Conservation (phyloP, 2,888 invertebrate species). For the Torymus tubicola region DNA sequence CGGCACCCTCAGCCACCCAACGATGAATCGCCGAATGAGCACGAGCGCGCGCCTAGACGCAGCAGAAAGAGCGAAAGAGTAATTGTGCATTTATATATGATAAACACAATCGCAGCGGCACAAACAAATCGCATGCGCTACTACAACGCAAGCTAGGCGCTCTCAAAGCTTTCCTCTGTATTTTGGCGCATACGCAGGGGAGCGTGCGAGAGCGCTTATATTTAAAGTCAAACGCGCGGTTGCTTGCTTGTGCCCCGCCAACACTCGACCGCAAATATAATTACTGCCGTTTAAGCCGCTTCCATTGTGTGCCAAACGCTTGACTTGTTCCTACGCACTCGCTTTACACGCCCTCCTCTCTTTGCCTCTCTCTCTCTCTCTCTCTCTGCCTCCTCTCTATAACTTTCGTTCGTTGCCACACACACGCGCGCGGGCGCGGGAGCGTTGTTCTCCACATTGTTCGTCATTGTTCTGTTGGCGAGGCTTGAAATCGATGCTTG, state of each 20-base stretch:
- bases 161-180: slow-evolving; percentile 40
- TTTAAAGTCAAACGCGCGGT: slow-evolving; percentile 58
- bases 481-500: slow-evolving; percentile 29
- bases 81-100: slow-evolving; percentile 24
- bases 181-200: slow-evolving; percentile 5
- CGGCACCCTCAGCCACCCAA: no score
- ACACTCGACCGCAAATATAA: slow-evolving; percentile 74
- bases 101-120: slow-evolving; percentile 15
- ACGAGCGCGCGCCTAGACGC: no score
- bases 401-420: no score
- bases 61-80: not conserved
- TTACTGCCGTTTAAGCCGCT: slow-evolving; percentile 75
- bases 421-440: not conserved
- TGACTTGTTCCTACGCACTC: slow-evolving; percentile 69
- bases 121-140: not conserved
- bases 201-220: slow-evolving; percentile 7
- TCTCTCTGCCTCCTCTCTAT: not conserved
- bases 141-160: slow-evolving; percentile 1
- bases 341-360: not conserved
- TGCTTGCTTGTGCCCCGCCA: slow-evolving; percentile 54
- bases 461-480: slow-evolving; percentile 5
- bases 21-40: no score
- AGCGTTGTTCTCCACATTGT: slow-evolving; percentile 7
- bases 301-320: slow-evolving; percentile 74
- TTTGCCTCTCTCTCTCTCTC: not conserved